These are phyloP conservation scores for Drosophila robusta DNA, from an alignment of 2,888 invertebrate genomes.

Conservation along the genomic window DNA sequence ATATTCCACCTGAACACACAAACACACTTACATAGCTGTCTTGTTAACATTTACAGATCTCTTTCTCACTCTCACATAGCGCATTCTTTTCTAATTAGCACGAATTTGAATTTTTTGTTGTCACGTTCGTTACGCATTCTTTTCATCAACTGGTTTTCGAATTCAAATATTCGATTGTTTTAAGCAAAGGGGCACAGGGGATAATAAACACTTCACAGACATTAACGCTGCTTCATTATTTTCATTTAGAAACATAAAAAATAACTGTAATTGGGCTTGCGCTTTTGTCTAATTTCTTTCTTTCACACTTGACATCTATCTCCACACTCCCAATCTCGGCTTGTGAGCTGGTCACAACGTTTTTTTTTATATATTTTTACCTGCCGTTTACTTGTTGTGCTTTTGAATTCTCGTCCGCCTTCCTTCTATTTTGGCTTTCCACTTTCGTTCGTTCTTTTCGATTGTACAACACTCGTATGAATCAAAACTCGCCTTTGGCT, in stretches of 20 bases:
- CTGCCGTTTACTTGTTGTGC: conserved; percentile 65
- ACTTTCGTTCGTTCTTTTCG: conserved; percentile 57
- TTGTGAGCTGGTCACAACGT: conserved; percentile 34
- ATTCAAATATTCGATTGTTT: conserved; percentile 10
- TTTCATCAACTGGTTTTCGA: conserved; percentile 39
- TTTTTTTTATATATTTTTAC: conserved; percentile 49
- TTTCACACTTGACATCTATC: conserved; percentile 59
- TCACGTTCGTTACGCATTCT: conserved; percentile 46
- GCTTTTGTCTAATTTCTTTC: conserved; percentile 49
- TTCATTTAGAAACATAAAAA: conserved; percentile 55
- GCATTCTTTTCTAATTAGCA: conserved; percentile 75
- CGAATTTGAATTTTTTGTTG: conserved; percentile 59
- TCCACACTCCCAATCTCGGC: conserved; percentile 46
- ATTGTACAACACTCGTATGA: conserved; percentile 67
- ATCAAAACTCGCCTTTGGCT: conserved; percentile 24
- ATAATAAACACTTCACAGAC: conserved; percentile 37
- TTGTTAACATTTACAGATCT: conserved; percentile 17
- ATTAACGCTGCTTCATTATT: conserved; percentile 31
- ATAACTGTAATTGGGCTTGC: conserved; percentile 67
- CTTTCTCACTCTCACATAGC: conserved; percentile 39
- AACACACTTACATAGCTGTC: conserved; percentile 5
- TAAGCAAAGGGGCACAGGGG: neutral
- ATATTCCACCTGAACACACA: conserved; percentile 35
- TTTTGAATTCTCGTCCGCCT: conserved; percentile 61
- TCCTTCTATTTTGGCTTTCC: conserved; percentile 55